Base-by-base conservation (phyloP, 1,140 invertebrate species). In the Subanguina moxae region DNA sequence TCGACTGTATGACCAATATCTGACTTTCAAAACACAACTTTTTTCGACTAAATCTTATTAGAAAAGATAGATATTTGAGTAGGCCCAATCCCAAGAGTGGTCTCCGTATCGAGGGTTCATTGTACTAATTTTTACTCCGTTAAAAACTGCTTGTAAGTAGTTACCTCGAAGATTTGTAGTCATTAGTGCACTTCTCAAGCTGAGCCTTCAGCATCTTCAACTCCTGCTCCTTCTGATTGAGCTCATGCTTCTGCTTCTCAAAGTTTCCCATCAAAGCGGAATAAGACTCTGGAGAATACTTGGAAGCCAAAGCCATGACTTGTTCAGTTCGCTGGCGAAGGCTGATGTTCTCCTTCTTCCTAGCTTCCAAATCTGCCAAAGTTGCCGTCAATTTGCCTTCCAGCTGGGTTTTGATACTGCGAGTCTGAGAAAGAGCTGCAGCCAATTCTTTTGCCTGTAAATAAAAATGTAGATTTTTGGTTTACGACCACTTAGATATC, bases 241-340 rank as follows among this genome's bases (percentile, higher is more conserved):
- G 8, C 27, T 21, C 23, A 9, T 21, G 23, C 23, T 21, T 58
- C 19, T 61, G 32, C 38, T 68, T 68, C 52, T 68, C 66, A 25
- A 61, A 61, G 13, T 68, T 58, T 13, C 66, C 66, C 38, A 57
- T 68, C 23, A 21, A 21, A 9, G 66, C 32, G 43, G 58, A 46
- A 57, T 61, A 32, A 30, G 32, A n/a, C 42, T 68, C 66, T 48
- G 66, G 66, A n/a, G 58, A 64, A 32, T 65, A 68, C 32, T 68
- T 68, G 5, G 42, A 30, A 15, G 66, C 61, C 23, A 68, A 30
- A 42, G 23, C 21, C 59, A 68, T 68, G 46, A 58, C 66, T 9
- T 46, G 19, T 19, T 68, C 62, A 63, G 63, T 61, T 15, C 66
- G 66, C 15, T 65, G 61, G 25, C 38, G 23, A 0, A 68, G 43